These are phyloP conservation scores for Harpagoxenus sublaevis DNA, from an alignment of 2,888 invertebrate species.

Conservation along the genomic window DNA sequence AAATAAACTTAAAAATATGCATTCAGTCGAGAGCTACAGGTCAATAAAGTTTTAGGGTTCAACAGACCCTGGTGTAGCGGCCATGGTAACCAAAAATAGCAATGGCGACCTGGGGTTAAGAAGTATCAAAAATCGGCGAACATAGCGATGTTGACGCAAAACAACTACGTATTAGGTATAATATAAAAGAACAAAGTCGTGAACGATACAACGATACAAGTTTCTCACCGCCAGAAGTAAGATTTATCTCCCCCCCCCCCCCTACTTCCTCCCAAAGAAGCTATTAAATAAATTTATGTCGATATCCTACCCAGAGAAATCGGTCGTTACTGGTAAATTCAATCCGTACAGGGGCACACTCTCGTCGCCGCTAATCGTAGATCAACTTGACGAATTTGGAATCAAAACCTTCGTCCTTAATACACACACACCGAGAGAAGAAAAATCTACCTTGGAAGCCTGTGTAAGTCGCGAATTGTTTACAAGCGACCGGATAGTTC, in stretches of 20 bases:
- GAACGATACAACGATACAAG: conserved; percentile 1
- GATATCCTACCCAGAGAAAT: conserved; percentile 14
- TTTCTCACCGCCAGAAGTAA: background rate
- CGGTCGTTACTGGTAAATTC: conserved; percentile 24
- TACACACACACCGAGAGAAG: background rate
- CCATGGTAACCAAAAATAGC: no score
- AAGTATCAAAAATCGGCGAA: background rate
- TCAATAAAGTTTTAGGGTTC: no score
- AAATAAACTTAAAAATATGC: no score
- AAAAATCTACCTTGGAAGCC: conserved; percentile 46
- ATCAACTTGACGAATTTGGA: conserved; percentile 20
- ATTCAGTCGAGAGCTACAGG: no score
- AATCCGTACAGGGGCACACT: conserved; percentile 1
- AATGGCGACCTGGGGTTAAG: no score
- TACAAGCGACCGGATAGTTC: conserved; percentile 39
- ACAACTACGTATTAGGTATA: background rate
- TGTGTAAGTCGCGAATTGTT: conserved; percentile 28
- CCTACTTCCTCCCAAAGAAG: background rate
- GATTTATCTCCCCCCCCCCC: background rate
- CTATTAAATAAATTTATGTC: conserved; percentile 26
- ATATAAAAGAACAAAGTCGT: background rate
- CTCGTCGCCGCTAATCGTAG: conserved; percentile 35
- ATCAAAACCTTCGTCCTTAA: conserved; percentile 17
- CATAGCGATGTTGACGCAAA: background rate
- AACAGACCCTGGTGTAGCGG: no score